Percentiles rank a stretch among this genome's conserved stretches.
phyloP scores from a whole-genome alignment of 2,888 invertebrate species.

The Orthosia cruda region DNA sequence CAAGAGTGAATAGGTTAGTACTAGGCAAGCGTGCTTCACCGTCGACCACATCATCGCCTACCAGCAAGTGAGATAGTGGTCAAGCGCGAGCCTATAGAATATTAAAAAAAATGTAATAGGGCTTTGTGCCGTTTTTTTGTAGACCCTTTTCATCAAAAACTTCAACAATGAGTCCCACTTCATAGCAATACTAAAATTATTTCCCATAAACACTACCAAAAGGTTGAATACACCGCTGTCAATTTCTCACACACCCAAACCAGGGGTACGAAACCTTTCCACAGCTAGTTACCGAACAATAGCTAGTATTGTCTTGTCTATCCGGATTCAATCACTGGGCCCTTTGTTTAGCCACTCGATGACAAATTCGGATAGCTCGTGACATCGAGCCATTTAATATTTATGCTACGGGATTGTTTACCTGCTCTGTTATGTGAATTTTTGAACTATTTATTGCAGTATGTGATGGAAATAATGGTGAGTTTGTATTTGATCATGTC shows the following conservation, averaged over 20 bases:
- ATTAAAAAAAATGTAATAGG: no score
- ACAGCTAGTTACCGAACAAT: slow-evolving; percentile 65
- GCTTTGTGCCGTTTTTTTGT: no score
- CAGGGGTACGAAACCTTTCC: slow-evolving; percentile 53
- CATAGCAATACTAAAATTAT: background rate
- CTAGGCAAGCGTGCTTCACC: no score
- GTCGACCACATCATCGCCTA: no score
- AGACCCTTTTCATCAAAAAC: background rate
- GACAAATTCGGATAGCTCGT: slow-evolving; percentile 73
- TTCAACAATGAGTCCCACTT: background rate
- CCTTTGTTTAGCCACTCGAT: slow-evolving; percentile 79
- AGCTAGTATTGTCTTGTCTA: slow-evolving; percentile 73
- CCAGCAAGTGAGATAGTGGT: no score
- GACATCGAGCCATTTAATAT: slow-evolving; percentile 62
- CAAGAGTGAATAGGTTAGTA: no score
- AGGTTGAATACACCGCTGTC: slow-evolving; percentile 38
- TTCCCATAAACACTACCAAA: background rate
- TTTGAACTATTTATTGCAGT: slow-evolving; percentile 11
- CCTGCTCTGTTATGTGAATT: slow-evolving; percentile 17
- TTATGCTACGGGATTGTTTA: slow-evolving; percentile 56
- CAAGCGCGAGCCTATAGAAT: no score
- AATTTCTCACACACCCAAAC: slow-evolving; percentile 61
- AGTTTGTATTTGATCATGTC: background rate
- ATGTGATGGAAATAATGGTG: background rate
- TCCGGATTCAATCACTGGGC: slow-evolving; percentile 76